These are phyloP conservation scores for Lutjanus argentimaculatus DNA, from an alignment of 2,797 vertebrate species.

Conservation along the genomic window DNA sequence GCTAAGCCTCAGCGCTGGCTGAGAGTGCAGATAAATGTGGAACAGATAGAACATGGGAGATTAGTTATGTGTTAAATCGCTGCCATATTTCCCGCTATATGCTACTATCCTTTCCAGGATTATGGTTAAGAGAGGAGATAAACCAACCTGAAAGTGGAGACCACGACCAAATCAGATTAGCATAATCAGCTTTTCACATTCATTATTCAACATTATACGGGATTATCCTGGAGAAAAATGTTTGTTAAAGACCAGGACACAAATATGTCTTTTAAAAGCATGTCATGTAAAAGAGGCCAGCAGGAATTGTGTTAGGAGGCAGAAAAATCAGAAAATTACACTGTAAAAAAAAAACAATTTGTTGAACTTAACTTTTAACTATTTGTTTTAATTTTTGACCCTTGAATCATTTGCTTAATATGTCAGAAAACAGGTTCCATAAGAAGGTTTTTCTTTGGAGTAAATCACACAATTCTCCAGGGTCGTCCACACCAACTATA, in stretches of 20 bases:
- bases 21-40: slow-evolving; percentile 49
- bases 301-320: not conserved
- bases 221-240: slow-evolving; percentile 31
- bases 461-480: no score
- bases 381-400: no score
- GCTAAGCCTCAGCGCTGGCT: slow-evolving; percentile 48
- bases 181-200: slow-evolving; percentile 57
- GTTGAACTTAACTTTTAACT: no score
- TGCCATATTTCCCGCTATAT: slow-evolving; percentile 44
- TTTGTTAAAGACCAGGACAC: slow-evolving; percentile 3
- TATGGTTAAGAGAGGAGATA: slow-evolving; percentile 46
- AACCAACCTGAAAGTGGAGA: slow-evolving; percentile 58
- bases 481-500: no score
- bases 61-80: slow-evolving; percentile 60
- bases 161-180: slow-evolving; percentile 57
- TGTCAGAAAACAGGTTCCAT: no score
- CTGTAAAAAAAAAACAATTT: no score
- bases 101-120: slow-evolving; percentile 48
- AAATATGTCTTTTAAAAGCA: slow-evolving; percentile 12
- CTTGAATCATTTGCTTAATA: no score
- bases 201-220: slow-evolving; percentile 47
- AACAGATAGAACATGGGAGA: slow-evolving; percentile 52
- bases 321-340: not conserved
- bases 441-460: no score
- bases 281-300: not conserved